A percentile compares a stretch with the other conserved stretches of the same genome.
These are phyloP conservation scores for Drosophila biarmipes DNA, from an alignment of 1,140 invertebrate genomes.

Conservation along the genomic window DNA sequence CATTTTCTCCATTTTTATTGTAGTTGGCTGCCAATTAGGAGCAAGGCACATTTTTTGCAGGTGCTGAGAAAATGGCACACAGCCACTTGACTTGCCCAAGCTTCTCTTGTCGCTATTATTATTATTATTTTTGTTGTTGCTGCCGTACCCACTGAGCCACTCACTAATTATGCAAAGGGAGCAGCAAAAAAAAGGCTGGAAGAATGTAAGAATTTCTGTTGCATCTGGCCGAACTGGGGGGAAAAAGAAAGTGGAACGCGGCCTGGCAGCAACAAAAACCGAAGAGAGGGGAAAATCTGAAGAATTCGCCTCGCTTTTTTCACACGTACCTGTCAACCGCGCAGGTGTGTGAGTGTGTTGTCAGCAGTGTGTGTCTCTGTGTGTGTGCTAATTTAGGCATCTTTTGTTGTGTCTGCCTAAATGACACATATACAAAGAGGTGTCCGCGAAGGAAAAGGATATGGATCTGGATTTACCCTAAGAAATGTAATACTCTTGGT, in stretches of 20 bases:
- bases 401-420: conserved; percentile 64
- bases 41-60: conserved; percentile 50
- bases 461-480: not conserved
- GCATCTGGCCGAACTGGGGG: conserved; percentile 40
- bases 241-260: conserved; percentile 61
- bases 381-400: conserved; percentile 71
- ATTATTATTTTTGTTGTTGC: conserved; percentile 31
- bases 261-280: conserved; percentile 21
- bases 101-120: conserved; percentile 37
- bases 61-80: conserved; percentile 76
- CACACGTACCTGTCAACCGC: conserved; percentile 54
- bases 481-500: not conserved
- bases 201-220: conserved; percentile 47
- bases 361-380: conserved; percentile 22
- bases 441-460: not conserved
- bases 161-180: conserved; percentile 75
- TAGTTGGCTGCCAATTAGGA: conserved; percentile 62
- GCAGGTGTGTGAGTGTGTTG: conserved; percentile 6
- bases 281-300: conserved; percentile 48
- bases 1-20: conserved; percentile 46
- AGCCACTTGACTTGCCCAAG: conserved; percentile 72
- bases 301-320: conserved; percentile 60
- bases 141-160: conserved; percentile 69
- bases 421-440: conserved; percentile 40
- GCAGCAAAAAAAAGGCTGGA: conserved; percentile 23